Evolutionary conservation across 2,888 invertebrate species (phyloP).

Genomic region (Eupeodes latifasciatus): DNA sequence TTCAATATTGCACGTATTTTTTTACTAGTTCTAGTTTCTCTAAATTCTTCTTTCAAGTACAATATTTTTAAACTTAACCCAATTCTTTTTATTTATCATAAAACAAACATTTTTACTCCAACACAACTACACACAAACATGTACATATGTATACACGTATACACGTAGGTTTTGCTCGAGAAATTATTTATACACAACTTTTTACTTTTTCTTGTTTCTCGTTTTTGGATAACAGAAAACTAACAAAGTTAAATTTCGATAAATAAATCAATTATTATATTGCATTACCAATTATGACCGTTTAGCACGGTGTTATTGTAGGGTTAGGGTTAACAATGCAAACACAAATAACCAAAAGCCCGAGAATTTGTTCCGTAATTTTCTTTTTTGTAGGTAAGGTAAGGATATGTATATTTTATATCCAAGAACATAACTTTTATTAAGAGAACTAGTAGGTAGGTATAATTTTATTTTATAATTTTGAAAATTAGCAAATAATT

Average conservation of each 20-base stretch:
- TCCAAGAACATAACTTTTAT: not conserved
- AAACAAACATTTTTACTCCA: not conserved
- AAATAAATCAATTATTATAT: not conserved
- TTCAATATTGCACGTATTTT: not conserved
- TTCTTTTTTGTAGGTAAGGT: not conserved
- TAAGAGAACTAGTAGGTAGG: not conserved
- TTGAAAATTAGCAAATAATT: not conserved
- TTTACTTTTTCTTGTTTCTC: not conserved
- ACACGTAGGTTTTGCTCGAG: not conserved
- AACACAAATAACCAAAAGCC: not conserved
- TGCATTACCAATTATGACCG: not conserved
- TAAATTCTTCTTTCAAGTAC: constrained; percentile 4
- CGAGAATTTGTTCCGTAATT: not conserved
- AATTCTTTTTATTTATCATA: constrained; percentile 11
- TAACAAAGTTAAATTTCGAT: not conserved
- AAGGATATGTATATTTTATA: not conserved
- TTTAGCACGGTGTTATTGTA: not conserved
- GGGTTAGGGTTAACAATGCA: not conserved
- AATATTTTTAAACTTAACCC: constrained; percentile 30
- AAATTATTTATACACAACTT: constrained; percentile 20
- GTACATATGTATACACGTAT: too few species aligned
- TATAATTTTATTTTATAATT: not conserved
- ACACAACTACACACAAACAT: not conserved
- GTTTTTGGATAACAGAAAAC: not conserved
- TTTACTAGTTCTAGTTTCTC: not conserved